Conservation (phyloP, 2,113 vertebrate species). For the Lota lota region DNA sequence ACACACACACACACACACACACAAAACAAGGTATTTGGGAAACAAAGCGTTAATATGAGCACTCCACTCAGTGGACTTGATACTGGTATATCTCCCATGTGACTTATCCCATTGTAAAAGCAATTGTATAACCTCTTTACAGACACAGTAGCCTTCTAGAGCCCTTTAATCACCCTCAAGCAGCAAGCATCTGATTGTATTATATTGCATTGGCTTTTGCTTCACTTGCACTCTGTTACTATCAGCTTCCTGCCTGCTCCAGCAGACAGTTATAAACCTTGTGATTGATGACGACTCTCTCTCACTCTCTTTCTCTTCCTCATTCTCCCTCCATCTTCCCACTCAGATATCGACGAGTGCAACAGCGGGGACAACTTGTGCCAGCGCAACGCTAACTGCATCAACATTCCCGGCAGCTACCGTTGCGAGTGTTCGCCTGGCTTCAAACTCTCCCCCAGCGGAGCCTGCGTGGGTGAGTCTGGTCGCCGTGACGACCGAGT, state of each 20-base stretch:
- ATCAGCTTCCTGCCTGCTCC: slow-evolving; percentile 21
- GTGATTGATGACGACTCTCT: slow-evolving; percentile 48
- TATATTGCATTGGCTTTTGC: slow-evolving; percentile 18
- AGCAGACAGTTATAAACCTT: slow-evolving; percentile 32
- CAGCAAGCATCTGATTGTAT: slow-evolving; percentile 20
- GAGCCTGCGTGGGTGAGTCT: slow-evolving; percentile 88
- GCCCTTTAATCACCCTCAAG: slow-evolving; percentile 32
- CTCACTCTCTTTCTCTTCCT: slow-evolving; percentile 1
- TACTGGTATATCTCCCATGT: slow-evolving; percentile 17
- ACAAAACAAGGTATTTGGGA: slow-evolving; percentile 18
- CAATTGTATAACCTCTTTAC: slow-evolving; percentile 25
- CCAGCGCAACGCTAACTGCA: slow-evolving; percentile 85
- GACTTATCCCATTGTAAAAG: slow-evolving; percentile 42
- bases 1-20: not conserved
- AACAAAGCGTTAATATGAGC: slow-evolving; percentile 6
- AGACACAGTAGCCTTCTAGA: slow-evolving; percentile 20
- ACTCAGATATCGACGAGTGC: slow-evolving; percentile 88
- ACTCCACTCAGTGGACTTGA: slow-evolving; percentile 25
- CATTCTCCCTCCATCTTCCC: not conserved
- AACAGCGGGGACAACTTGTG: slow-evolving; percentile 85
- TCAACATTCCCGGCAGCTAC: slow-evolving; percentile 91
- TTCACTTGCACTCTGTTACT: slow-evolving; percentile 25
- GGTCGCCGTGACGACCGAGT: not conserved
- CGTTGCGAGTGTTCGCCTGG: slow-evolving; percentile 85
- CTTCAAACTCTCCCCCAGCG: slow-evolving; percentile 85